Base-by-base conservation (phyloP, 2,797 vertebrate genomes). In the Oryzias sinensis region DNA sequence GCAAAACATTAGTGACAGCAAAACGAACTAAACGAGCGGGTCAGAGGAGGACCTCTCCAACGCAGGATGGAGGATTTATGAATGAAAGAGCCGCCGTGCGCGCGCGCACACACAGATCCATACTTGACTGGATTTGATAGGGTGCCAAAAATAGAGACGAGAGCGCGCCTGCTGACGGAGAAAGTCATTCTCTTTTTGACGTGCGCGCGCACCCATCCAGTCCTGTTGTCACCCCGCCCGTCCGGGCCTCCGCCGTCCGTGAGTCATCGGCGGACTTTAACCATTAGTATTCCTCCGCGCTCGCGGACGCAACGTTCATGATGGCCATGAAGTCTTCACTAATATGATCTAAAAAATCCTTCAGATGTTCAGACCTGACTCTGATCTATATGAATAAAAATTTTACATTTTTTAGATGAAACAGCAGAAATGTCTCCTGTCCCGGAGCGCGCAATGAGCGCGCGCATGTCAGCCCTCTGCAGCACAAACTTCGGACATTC, bases 191-290 rank as follows among this genome's bases (percentile, higher is more conserved):
- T 46, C 20, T 58, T 54, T 48, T 51, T 27, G 41, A 33, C 25
- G 16, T 41, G 24, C 51, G n/a, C 51, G 56, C 24, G 14, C 60
- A 8, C 56, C 63, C 60, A 82, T 70, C 83, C 87, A 87, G 82
- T 83, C 74, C 64, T 78, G 46, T 58, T 53, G 56, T 74, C 78
- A 73, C 83, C 87, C 81, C 77, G 51, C 85, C 85, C 77, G 37
- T 66, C 74, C 74, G 62, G 4, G 64, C 52, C 70, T 79, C 62
- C 83, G 74, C 80, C 53, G 58, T 72, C 60, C 67, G 79, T 90
- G 89, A 91, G 82, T 90, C 90, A 90, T 89, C 81, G 44, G 49
- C 51, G 78, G 82, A 83, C 68, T 76, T 87, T 68, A 80, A 79
- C 78, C 2, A 70, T 72, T 61, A 77, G 66, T 20, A 72, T 76